phyloP scores from a whole-genome alignment of 1,140 invertebrate species.

The Radopholus similis region DNA sequence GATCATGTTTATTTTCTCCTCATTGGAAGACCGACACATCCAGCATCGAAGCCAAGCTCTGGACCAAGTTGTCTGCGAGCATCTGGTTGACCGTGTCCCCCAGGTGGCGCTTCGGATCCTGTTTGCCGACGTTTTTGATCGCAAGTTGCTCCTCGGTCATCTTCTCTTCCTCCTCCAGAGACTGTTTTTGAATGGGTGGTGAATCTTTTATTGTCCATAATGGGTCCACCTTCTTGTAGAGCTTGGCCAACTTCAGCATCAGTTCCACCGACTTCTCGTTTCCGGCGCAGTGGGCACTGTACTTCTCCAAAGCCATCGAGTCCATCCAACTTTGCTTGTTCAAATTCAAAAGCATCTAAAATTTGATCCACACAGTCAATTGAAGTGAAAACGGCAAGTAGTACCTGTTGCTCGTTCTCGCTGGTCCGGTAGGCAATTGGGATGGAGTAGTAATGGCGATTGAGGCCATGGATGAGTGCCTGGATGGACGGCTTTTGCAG shows the following conservation, averaged over 20 bases:
- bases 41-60: conserved; percentile 95
- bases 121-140: conserved; percentile 99
- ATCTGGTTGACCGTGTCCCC: conserved; percentile 95
- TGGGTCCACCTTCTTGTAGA: conserved; percentile 82
- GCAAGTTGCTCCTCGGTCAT: conserved; percentile 99
- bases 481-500: conserved; percentile 97
- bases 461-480: conserved; percentile 95
- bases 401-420: conserved; percentile 85
- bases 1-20: neutral
- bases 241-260: conserved; percentile 94
- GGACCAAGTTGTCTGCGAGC: conserved; percentile 97
- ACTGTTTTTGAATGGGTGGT: conserved; percentile 57
- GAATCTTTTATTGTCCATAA: neutral
- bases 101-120: conserved; percentile 98
- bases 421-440: conserved; percentile 99
- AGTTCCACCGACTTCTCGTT: conserved; percentile 83
- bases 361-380: conserved; percentile 2
- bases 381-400: neutral
- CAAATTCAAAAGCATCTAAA: conserved; percentile 90
- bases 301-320: conserved; percentile 87
- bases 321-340: conserved; percentile 99
- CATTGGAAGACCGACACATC: conserved; percentile 72
- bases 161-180: conserved; percentile 97
- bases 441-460: conserved; percentile 98
- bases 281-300: conserved; percentile 83